phyloP scores from a whole-genome alignment of 2,113 vertebrate genomes.

The Carassius gibelio region DNA sequence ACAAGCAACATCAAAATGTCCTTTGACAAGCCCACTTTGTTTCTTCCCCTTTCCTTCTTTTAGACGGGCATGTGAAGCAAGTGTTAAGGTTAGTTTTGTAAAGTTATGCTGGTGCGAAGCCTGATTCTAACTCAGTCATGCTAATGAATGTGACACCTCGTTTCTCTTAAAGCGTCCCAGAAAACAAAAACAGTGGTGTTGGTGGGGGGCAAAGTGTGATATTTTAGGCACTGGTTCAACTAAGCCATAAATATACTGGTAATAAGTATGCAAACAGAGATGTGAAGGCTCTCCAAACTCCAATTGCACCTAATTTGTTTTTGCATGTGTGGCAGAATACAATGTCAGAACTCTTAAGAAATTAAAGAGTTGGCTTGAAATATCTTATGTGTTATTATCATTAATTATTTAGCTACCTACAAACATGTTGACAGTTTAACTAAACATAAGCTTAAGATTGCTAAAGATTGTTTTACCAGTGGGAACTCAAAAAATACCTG shows the following conservation, averaged over 20 bases:
- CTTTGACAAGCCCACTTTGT: conserved; percentile 39
- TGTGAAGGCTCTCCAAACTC: neutral
- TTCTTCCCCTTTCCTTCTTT: conserved; percentile 36
- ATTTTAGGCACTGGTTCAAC: neutral
- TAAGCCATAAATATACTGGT: neutral
- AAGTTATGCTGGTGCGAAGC: conserved; percentile 1
- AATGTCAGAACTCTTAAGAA: too few species aligned
- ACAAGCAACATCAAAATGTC: conserved; percentile 49
- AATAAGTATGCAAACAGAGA: neutral
- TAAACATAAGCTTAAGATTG: neutral
- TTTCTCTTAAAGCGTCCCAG: neutral
- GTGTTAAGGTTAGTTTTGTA: conserved; percentile 41
- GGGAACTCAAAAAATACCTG: neutral
- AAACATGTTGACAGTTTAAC: neutral
- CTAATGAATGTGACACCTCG: neutral
- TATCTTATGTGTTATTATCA: neutral
- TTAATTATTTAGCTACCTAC: neutral
- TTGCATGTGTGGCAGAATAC: too few species aligned
- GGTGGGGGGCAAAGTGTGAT: neutral
- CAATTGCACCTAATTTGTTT: neutral
- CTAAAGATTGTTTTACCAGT: too few species aligned
- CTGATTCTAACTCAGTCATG: neutral
- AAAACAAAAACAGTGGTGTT: neutral
- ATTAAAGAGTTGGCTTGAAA: too few species aligned
- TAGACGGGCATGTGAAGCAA: conserved; percentile 46